phyloP scores from a whole-genome alignment of 64 coral and sea anemone genomes.

The Montipora sp. region DNA sequence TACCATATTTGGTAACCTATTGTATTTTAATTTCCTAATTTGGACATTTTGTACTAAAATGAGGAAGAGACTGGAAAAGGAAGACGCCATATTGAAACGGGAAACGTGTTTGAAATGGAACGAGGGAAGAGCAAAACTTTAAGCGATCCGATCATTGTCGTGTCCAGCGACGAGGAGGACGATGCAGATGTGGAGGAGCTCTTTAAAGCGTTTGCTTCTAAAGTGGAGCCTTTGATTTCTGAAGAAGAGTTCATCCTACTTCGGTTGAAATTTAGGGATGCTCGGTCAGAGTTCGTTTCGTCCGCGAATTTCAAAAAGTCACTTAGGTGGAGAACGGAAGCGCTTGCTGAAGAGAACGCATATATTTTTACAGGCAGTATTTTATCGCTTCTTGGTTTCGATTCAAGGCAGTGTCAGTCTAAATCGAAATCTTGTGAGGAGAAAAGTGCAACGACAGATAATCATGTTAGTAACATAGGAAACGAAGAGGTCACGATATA shows the following conservation, averaged over 20 bases:
- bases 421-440: neutral
- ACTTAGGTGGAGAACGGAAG: slow-evolving; percentile 47
- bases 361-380: slow-evolving; percentile 68
- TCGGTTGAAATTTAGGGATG: slow-evolving; percentile 64
- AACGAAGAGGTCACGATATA: neutral
- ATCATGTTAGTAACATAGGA: neutral
- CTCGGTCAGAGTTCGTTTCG: slow-evolving; percentile 59
- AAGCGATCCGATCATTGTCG: slow-evolving; percentile 27
- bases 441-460: neutral
- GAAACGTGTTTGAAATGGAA: neutral
- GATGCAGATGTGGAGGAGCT: slow-evolving; percentile 69
- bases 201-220: slow-evolving; percentile 73
- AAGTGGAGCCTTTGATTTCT: slow-evolving; percentile 53
- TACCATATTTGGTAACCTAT: slow-evolving; percentile 16
- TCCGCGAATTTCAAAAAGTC: slow-evolving; percentile 70
- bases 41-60: neutral
- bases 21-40: neutral
- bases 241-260: slow-evolving; percentile 69
- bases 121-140: neutral
- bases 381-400: slow-evolving; percentile 29
- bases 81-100: slow-evolving; percentile 11
- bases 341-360: slow-evolving; percentile 46
- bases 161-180: slow-evolving; percentile 80
- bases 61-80: neutral
- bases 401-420: neutral